phyloP scores from a whole-genome alignment of 2,113 vertebrate species.

The Proterorhinus semilunaris region DNA sequence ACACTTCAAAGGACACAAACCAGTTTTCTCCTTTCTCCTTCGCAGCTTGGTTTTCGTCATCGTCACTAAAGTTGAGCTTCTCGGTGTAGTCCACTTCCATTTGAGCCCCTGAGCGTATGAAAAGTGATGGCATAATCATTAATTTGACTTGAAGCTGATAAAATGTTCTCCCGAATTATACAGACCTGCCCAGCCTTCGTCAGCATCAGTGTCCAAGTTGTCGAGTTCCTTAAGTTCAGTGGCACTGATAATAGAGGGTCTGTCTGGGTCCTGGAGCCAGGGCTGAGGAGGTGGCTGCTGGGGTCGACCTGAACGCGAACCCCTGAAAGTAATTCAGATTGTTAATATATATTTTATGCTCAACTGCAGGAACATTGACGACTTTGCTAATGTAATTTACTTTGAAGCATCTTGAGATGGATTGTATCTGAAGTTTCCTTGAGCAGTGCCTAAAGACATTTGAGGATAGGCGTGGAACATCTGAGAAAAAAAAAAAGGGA shows the following conservation, averaged over 20 bases:
- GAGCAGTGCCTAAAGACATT: conserved; percentile 83
- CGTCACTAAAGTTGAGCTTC: conserved; percentile 98
- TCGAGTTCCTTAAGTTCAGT: conserved; percentile 96
- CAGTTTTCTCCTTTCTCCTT: conserved; percentile 88
- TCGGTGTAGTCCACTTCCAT: conserved; percentile 99
- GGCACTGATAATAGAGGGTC: conserved; percentile 94
- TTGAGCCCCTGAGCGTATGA: conserved; percentile 84
- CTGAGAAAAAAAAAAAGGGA: conserved; percentile 61
- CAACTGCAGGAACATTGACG: background rate
- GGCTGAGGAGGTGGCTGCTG: conserved; percentile 76
- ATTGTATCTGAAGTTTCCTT: conserved; percentile 85
- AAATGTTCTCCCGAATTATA: background rate
- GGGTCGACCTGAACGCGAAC: conserved; percentile 75
- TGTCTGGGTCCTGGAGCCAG: conserved; percentile 88
- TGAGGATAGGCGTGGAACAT: conserved; percentile 94
- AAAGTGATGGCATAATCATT: background rate
- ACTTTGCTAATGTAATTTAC: conserved; percentile 74
- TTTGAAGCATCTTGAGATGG: conserved; percentile 82
- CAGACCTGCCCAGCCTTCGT: conserved; percentile 98
- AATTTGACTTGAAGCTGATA: background rate
- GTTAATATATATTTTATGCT: background rate
- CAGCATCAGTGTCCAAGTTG: conserved; percentile 92
- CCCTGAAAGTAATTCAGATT: conserved; percentile 64
- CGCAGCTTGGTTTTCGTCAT: conserved; percentile 90
- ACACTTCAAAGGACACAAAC: conserved; percentile 64